phyloP scores from a whole-genome alignment of 2,113 vertebrate genomes.

The Pluvialis apricaria region DNA sequence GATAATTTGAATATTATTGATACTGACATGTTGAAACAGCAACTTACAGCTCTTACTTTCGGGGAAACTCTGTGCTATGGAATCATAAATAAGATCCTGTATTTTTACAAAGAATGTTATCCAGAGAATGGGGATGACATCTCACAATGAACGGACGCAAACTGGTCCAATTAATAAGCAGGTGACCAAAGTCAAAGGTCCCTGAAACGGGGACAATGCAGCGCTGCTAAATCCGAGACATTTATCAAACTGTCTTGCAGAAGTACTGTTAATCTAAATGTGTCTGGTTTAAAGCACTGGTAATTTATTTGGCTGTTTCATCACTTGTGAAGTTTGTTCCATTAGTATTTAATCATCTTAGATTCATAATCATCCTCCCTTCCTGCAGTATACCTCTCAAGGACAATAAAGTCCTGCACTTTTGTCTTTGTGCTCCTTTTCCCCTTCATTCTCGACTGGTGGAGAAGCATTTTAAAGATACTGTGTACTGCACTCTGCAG shows the following conservation, averaged over 20 bases:
- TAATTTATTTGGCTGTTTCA: conserved; percentile 66
- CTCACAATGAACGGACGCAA: background rate
- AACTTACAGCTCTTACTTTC: background rate
- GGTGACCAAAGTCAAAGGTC: conserved; percentile 6
- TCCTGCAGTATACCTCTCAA: conserved; percentile 29
- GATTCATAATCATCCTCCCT: conserved; percentile 57
- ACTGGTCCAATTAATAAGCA: conserved; percentile 31
- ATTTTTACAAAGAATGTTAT: background rate
- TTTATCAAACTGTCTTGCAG: conserved; percentile 65
- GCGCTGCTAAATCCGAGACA: conserved; percentile 2
- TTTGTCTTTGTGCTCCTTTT: background rate
- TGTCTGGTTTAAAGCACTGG: conserved; percentile 47
- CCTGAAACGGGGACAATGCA: conserved; percentile 10
- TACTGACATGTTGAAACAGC: background rate
- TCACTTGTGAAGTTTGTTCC: conserved; percentile 60
- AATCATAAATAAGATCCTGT: background rate
- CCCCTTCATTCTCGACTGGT: background rate
- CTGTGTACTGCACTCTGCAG: background rate
- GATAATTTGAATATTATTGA: background rate
- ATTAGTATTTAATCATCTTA: conserved; percentile 69
- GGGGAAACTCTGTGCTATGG: background rate
- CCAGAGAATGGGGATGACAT: background rate
- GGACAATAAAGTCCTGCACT: background rate
- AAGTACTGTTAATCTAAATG: conserved; percentile 65
- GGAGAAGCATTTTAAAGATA: background rate